Conservation (phyloP, 2,797 vertebrate species). For the Neosilurus mollespiculum region DNA sequence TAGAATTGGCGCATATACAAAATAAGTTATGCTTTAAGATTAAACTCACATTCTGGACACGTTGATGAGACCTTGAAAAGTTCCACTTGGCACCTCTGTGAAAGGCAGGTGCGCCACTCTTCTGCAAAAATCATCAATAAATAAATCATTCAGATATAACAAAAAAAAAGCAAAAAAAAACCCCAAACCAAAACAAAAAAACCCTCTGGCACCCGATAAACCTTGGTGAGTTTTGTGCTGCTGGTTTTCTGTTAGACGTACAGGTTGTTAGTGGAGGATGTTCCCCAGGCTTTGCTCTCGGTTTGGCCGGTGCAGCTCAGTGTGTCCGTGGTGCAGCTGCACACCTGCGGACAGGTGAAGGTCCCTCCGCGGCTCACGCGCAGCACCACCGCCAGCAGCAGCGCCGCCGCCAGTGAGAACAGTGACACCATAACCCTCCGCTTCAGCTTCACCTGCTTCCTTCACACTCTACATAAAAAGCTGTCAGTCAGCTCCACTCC, state of each 20-base stretch:
- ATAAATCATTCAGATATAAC: background rate
- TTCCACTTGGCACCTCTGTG: slow-evolving; percentile 65
- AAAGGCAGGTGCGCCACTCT: slow-evolving; percentile 66
- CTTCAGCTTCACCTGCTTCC: background rate
- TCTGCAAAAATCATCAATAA: slow-evolving; percentile 57
- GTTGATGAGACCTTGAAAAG: slow-evolving; percentile 72
- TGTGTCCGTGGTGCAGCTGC: slow-evolving; percentile 64
- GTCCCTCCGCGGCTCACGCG: slow-evolving; percentile 55
- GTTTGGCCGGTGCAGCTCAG: slow-evolving; percentile 70
- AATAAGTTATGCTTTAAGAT: background rate
- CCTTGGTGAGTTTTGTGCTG: too few species aligned
- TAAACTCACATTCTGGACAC: slow-evolving; percentile 70
- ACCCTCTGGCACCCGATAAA: background rate
- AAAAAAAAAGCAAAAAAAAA: too few species aligned
- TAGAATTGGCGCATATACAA: background rate
- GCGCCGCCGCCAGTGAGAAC: slow-evolving; percentile 28
- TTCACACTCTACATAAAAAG: background rate
- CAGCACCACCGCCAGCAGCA: slow-evolving; percentile 31
- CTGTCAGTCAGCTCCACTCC: background rate
- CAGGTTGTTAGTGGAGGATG: background rate
- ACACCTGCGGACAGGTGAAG: slow-evolving; percentile 68
- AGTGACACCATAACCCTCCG: slow-evolving; percentile 37
- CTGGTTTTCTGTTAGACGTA: background rate
- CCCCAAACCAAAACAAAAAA: background rate
- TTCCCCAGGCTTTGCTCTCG: slow-evolving; percentile 60